Base-by-base conservation (phyloP, 1,140 invertebrate genomes). In the Brachionus calyciflorus region DNA sequence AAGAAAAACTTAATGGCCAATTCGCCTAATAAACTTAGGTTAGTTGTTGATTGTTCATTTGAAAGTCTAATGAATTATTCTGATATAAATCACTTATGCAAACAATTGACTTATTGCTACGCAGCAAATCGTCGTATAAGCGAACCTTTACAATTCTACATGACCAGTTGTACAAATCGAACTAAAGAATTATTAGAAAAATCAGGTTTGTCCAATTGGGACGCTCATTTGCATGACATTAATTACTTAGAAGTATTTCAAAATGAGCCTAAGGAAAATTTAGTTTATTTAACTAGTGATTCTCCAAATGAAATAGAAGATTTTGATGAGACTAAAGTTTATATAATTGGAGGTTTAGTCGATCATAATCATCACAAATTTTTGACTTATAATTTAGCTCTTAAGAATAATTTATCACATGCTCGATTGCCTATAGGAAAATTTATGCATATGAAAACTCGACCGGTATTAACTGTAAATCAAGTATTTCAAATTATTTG, bases 341-440 rank as follows among this genome's bases (percentile, higher is more conserved):
- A 97, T 81, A 89, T 98, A 46, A 98, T 98, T 85, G 96, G 96
- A 49, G 96, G 95, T 60, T 85, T 99, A 17, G 93, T 99, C 0
- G 96, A 99, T 87, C 96, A 98, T 83, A 98, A 98, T 87, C 49
- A 57, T 26, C 77, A 76, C 51, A 76, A 78, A 49, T 21, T 63
- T 30, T 40, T 95, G 17, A 96, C 93, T 83, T 89, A 92, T 83
- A 88, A 89, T 79, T 86, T 92, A 79, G 95, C 96, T 17, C 79
- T 86, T 48, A 88, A 92, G 82, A 89, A 91, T 82, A 90, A 89
- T 19, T 87, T 96, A 12, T 82, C 82, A 77, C 94, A 97, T 86
- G 95, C 90, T 0, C 89, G 91, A 80, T 85, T 99, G 41, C 95
- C 96, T 0, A 89, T 99, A 80, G 89, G 90, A 80, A 90, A 95